phyloP scores from a whole-genome alignment of 53 echinoderm and acorn worm species.

The Hippasteria phrygiana region DNA sequence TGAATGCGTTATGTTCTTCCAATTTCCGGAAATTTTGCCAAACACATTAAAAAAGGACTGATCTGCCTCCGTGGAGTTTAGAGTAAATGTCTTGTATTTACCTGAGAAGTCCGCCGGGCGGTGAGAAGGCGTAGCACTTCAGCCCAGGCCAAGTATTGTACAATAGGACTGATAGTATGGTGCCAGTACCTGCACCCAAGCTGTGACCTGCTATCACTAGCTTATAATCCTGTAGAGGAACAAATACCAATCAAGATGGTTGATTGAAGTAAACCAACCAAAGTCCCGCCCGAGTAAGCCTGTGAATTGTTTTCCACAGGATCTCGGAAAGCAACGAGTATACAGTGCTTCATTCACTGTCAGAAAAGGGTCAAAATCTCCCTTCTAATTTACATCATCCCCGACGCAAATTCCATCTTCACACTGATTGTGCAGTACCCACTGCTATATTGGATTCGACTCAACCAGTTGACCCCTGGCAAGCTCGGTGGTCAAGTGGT shows the following conservation, averaged over 20 bases:
- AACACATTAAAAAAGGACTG: background rate
- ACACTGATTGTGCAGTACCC: too few species aligned
- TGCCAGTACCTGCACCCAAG: slow-evolving; percentile 89
- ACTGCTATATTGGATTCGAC: too few species aligned
- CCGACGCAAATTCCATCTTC: too few species aligned
- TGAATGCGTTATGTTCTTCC: too few species aligned
- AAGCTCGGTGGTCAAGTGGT: too few species aligned
- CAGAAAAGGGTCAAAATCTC: background rate
- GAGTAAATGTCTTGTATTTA: slow-evolving; percentile 35
- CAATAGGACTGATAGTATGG: slow-evolving; percentile 80
- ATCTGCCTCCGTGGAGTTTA: background rate
- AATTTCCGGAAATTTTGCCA: too few species aligned
- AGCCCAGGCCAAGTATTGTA: slow-evolving; percentile 83
- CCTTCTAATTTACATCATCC: background rate
- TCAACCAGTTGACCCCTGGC: too few species aligned
- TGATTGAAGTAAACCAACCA: background rate
- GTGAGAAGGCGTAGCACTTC: slow-evolving; percentile 87
- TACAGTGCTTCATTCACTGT: too few species aligned
- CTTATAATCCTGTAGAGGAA: slow-evolving; percentile 75
- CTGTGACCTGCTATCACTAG: slow-evolving; percentile 93
- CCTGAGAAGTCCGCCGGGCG: slow-evolving; percentile 95
- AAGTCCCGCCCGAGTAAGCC: too few species aligned
- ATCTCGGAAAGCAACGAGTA: too few species aligned
- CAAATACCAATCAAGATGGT: background rate
- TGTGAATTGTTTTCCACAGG: too few species aligned